Percentiles rank a stretch among this genome's conserved stretches.
phyloP scores from a whole-genome alignment of 35 echinoderm and acorn worm genomes.

The Eucidaris tribuloides region DNA sequence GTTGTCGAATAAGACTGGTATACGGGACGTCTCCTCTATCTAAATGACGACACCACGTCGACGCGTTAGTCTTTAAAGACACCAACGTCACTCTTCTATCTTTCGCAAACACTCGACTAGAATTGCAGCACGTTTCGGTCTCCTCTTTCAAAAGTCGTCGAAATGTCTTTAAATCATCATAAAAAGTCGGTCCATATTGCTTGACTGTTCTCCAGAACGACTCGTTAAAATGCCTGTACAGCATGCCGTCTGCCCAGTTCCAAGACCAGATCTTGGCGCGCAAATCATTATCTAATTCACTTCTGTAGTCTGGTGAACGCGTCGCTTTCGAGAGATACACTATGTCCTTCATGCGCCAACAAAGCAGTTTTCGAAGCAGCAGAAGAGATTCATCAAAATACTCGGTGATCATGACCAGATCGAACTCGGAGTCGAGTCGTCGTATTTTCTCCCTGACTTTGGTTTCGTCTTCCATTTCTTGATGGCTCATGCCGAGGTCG shows the following conservation, averaged over 20 bases:
- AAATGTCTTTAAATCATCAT: slow-evolving; percentile 23
- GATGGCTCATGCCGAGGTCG: slow-evolving; percentile 44
- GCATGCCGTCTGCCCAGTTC: slow-evolving; percentile 24
- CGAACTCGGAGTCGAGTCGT: slow-evolving; percentile 40
- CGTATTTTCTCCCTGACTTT: slow-evolving; percentile 8
- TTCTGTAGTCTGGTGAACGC: slow-evolving; percentile 12
- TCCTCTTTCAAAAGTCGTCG: not conserved
- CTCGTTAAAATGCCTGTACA: slow-evolving; percentile 49
- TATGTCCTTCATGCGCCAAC: slow-evolving; percentile 82
- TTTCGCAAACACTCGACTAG: not conserved
- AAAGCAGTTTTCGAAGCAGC: slow-evolving; percentile 46
- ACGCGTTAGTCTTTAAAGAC: not conserved
- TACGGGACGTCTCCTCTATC: not conserved
- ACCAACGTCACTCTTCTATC: not conserved
- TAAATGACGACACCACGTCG: not conserved
- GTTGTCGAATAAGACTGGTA: not conserved
- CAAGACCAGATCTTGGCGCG: not conserved
- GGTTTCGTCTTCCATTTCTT: not conserved
- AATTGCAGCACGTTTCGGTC: slow-evolving; percentile 7
- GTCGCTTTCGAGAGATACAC: slow-evolving; percentile 51
- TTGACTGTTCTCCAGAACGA: slow-evolving; percentile 56
- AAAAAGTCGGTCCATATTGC: slow-evolving; percentile 35
- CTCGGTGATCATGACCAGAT: slow-evolving; percentile 75
- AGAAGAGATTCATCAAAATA: slow-evolving; percentile 84
- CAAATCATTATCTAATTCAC: not conserved